phyloP scores from a whole-genome alignment of 2,888 invertebrate species.

The Chymomyza caudatula region DNA sequence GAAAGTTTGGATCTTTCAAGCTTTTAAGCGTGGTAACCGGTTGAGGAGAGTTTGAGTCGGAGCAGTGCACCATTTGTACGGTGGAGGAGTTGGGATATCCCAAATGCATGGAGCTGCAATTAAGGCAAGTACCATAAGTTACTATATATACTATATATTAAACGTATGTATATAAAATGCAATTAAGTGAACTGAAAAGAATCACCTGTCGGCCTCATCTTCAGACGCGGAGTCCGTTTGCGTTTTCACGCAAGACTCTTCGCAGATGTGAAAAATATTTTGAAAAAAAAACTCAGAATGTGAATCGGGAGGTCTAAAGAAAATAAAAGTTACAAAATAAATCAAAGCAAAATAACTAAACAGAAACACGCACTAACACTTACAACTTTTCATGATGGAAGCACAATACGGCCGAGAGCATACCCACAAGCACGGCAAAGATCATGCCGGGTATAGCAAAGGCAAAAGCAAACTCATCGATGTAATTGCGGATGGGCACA shows the following conservation, averaged over 20 bases:
- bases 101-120: slow-evolving; percentile 55
- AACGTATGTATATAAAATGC: too few relatives aligned
- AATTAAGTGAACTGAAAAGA: too few relatives aligned
- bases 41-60: slow-evolving; percentile 79
- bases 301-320: slow-evolving; percentile 81
- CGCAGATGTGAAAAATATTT: slow-evolving; percentile 86
- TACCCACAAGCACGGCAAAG: slow-evolving; percentile 82
- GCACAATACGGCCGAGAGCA: slow-evolving; percentile 86
- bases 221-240: slow-evolving; percentile 47
- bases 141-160: neutral
- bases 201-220: slow-evolving; percentile 55
- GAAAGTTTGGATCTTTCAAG: slow-evolving; percentile 79
- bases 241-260: slow-evolving; percentile 78
- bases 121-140: neutral
- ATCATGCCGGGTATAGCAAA: slow-evolving; percentile 85
- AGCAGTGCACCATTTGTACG: slow-evolving; percentile 83
- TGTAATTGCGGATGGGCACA: slow-evolving; percentile 85
- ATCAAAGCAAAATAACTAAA: slow-evolving; percentile 5
- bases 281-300: slow-evolving; percentile 84
- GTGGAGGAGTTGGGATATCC: slow-evolving; percentile 77
- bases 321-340: slow-evolving; percentile 36
- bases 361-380: slow-evolving; percentile 77
- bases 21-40: slow-evolving; percentile 82
- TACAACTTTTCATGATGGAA: slow-evolving; percentile 87
- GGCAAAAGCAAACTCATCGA: slow-evolving; percentile 84